phyloP scores from a whole-genome alignment of 2,113 vertebrate species.

The Halcyon malimbica region DNA sequence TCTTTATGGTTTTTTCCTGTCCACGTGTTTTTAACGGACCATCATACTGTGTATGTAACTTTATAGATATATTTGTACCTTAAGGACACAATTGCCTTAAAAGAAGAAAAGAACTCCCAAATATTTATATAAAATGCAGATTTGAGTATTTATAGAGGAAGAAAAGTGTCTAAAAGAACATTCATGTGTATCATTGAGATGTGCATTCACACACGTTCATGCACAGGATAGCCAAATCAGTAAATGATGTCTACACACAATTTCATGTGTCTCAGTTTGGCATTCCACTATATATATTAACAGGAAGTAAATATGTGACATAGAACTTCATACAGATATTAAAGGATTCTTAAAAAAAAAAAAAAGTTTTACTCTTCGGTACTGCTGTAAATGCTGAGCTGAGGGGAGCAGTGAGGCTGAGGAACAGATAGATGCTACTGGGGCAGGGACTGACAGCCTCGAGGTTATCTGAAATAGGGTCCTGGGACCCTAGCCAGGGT shows the following conservation, averaged over 20 bases:
- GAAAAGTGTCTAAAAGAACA: not conserved
- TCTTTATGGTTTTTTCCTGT: not conserved
- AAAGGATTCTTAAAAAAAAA: not conserved
- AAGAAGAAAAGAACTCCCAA: not conserved
- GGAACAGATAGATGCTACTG: not conserved
- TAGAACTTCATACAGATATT: not conserved
- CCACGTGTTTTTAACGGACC: rapidly evolving
- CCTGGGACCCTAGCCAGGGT: not conserved
- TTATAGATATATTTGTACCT: not conserved
- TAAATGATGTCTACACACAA: not conserved
- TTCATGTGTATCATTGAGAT: not conserved
- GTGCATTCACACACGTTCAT: not conserved
- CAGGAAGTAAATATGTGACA: not conserved
- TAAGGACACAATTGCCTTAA: not conserved
- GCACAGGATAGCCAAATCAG: not conserved
- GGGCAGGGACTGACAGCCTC: not conserved
- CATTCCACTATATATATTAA: not conserved
- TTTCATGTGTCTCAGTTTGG: not conserved
- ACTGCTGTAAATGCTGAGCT: not conserved
- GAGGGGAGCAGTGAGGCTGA: not conserved
- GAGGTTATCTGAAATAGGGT: not conserved
- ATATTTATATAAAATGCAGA: not conserved
- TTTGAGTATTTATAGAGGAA: not conserved
- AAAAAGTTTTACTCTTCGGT: not conserved
- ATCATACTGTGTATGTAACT: not conserved